Base-by-base conservation (phyloP, 2,113 vertebrate species). In the Blennius ocellaris region DNA sequence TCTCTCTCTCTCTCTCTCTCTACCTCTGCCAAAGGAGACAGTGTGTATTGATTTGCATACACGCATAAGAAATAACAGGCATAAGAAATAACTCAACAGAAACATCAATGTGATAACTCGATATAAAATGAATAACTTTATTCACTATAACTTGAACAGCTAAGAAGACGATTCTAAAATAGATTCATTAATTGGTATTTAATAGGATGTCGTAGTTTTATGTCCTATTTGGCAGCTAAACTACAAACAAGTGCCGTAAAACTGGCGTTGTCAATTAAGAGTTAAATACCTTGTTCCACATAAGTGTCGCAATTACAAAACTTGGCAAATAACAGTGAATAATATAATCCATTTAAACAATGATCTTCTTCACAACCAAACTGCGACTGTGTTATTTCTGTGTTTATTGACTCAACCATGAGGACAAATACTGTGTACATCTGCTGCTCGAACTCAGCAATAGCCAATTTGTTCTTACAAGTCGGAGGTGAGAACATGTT, bases 81-180 rank as follows among this genome's bases (percentile, higher is more conserved):
- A 15, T 63, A 45, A 50, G 36, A 55, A 59, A 51, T 52, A 41
- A 60, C n/a, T 47, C 45, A 60, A 50, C 17, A 37, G 49, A 58
- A 65, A 54, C 38, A 43, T 69, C 41, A 54, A 38, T 80, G 38
- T 56, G 21, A 67, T 44, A 51, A 59, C 21, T 59, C 56, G 38
- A 49, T 56, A 50, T 61, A 58, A 68, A 69, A 30, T 4, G 21
- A 30, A 30, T 30, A 30, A 30, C 21, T 30, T 30, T 21, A 74
- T 63, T 73, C 2, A 8, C 52, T 58, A 47, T 39, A 36, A 55
- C 41, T 21, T 47, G 6, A 54, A 63, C 21, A 51, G 54, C 3
- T 53, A 21, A 66, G 49, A 16, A 51, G 72, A 69, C 21, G 4
- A 30, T 30, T 30, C 21, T 58, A 12, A 53, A 68, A 78, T 69